Percentiles rank a stretch among this genome's conserved stretches.
Evolutionary conservation across 2,888 invertebrate species (phyloP).

Genomic region (Alcis repandata): DNA sequence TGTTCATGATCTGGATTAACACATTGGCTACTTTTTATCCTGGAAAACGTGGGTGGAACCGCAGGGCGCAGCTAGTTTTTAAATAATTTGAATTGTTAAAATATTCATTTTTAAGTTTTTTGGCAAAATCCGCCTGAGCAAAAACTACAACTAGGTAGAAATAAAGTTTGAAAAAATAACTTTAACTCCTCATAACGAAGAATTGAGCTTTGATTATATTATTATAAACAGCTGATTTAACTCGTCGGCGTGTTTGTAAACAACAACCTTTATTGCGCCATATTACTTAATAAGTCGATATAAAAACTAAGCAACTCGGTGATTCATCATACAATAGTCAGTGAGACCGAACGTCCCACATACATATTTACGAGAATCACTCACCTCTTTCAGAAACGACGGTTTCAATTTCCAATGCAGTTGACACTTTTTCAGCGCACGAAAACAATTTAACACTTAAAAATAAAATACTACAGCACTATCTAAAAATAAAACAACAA

Average conservation of each 20-base stretch:
- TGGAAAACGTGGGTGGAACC: too few relatives aligned
- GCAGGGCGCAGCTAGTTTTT: too few relatives aligned
- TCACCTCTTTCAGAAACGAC: slow-evolving; percentile 17
- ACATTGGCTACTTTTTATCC: too few relatives aligned
- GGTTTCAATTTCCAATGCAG: slow-evolving; percentile 4
- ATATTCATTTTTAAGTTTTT: too few relatives aligned
- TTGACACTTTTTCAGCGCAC: neutral
- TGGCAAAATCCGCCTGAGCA: too few relatives aligned
- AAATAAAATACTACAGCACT: neutral
- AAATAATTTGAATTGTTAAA: too few relatives aligned
- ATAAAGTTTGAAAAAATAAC: too few relatives aligned
- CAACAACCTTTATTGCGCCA: neutral
- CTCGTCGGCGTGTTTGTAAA: neutral
- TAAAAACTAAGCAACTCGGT: neutral
- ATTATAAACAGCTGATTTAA: neutral
- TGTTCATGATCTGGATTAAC: too few relatives aligned
- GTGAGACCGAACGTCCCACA: neutral
- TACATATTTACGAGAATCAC: slow-evolving; percentile 3
- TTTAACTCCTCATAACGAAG: too few relatives aligned
- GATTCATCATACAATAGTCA: neutral
- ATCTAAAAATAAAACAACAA: neutral
- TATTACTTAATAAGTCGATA: neutral
- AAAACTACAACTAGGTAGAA: too few relatives aligned
- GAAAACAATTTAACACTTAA: neutral
- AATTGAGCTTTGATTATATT: neutral